Evolutionary conservation across 2,888 invertebrate genomes (phyloP), one percentile per base, ranked within the genome.

Genomic region (Ectropis crepuscularia): DNA sequence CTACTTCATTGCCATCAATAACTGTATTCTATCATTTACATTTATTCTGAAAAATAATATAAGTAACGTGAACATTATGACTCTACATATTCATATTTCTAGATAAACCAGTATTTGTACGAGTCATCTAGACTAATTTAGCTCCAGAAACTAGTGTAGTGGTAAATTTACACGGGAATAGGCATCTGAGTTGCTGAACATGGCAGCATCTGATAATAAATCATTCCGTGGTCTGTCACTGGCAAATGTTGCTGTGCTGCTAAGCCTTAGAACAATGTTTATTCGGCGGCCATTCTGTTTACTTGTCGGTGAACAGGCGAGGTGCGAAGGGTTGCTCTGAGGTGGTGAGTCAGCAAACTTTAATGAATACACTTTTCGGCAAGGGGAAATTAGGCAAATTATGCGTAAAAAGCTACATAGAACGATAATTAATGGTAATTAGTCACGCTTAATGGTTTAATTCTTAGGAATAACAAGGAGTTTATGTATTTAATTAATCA

Each of bases 171-270:
- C 53, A 49, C 57, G 38, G 46, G 45, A 38, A 62, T 53, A 48
- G 53, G 53, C 36, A 53, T 39, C 12, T 55, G 43, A 63, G 45
- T 49, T 42, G 60, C 47, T 59, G 50, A 63, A 62, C 58, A 62
- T 47, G 61, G 41, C 53, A 58, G 58, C 11, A 41, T 61, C 57
- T 53, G 7, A 48, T 36, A 57, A 63, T 68, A 60, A 63, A 67
- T 65, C 67, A 68, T 58, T 16, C 16, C 38, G 47, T 63, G 59
- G 50, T 49, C 59, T 68, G 66, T 68, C 66, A 53, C 28, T 49
- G 8, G 64, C 64, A 66, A 66, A 65, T 61, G 54, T 58, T 49
- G 49, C 46, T 16, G 16, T 42, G 41, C 46, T 50, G 54, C 43
- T 54, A 45, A 28, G 55, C 58, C 45, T 49, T 39, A n/a, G 46